These are phyloP conservation scores for Coenonympha arcania DNA, from an alignment of 2,888 invertebrate species.

Conservation along the genomic window DNA sequence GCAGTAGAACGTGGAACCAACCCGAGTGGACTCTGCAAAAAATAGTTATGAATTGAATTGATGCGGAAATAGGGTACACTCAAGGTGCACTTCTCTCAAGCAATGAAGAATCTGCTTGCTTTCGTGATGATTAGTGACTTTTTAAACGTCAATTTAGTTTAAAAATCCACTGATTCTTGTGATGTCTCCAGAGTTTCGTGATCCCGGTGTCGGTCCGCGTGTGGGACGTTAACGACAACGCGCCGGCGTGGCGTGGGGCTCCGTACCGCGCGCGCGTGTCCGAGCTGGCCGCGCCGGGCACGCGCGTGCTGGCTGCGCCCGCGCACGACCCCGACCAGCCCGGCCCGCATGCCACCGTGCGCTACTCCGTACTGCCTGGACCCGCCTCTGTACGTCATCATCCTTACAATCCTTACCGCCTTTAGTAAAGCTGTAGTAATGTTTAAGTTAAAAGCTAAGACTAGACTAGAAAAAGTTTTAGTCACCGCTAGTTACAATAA, in stretches of 20 bases:
- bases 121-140: no score
- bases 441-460: no score
- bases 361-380: constrained; percentile 87
- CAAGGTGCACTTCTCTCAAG: background rate
- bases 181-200: constrained; percentile 77
- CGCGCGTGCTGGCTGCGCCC: constrained; percentile 83
- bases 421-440: no score
- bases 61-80: background rate
- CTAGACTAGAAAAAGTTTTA: no score
- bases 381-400: constrained; percentile 76
- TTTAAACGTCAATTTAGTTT: background rate
- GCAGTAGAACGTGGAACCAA: no score
- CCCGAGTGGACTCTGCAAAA: no score
- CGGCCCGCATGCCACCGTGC: constrained; percentile 89
- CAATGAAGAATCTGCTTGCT: no score
- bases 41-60: background rate
- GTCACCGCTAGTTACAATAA: no score
- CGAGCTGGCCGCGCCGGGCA: constrained; percentile 82
- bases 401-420: background rate
- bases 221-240: constrained; percentile 93
- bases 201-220: constrained; percentile 89
- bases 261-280: constrained; percentile 88
- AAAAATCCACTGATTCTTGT: background rate
- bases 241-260: constrained; percentile 85
- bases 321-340: constrained; percentile 90